Evolutionary conservation across 2,797 vertebrate genomes (phyloP).

Genomic region (Cossypha niveicapilla): DNA sequence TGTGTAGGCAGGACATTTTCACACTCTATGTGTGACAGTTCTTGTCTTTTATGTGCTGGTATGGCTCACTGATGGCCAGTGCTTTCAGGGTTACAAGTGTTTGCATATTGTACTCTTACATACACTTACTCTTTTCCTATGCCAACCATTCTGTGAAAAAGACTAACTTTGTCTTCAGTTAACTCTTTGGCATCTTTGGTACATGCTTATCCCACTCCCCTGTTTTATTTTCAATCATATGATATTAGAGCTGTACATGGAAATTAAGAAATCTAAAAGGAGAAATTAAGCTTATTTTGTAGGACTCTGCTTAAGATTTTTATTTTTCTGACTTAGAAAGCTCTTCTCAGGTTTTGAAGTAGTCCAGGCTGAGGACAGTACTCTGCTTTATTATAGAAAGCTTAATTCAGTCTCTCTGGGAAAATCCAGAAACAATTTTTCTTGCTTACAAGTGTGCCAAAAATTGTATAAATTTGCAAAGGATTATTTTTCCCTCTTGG

Average conservation of each 20-base stretch:
- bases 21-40: neutral
- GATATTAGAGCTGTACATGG: neutral
- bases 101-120: neutral
- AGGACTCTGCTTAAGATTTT: neutral
- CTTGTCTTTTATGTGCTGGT: neutral
- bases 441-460: neutral
- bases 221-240: neutral
- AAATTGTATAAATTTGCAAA: constrained; percentile 10
- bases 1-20: neutral
- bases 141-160: neutral
- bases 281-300: neutral
- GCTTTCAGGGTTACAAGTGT: neutral
- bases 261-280: neutral
- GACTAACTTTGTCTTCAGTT: neutral
- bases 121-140: neutral
- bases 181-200: neutral
- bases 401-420: neutral
- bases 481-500: neutral
- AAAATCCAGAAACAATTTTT: neutral
- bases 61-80: neutral
- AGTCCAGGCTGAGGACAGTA: neutral
- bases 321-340: neutral
- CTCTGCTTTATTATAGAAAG: neutral
- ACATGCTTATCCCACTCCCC: neutral
- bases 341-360: neutral